phyloP scores from a whole-genome alignment of 2,113 vertebrate species.

The Gymnarchus niloticus region DNA sequence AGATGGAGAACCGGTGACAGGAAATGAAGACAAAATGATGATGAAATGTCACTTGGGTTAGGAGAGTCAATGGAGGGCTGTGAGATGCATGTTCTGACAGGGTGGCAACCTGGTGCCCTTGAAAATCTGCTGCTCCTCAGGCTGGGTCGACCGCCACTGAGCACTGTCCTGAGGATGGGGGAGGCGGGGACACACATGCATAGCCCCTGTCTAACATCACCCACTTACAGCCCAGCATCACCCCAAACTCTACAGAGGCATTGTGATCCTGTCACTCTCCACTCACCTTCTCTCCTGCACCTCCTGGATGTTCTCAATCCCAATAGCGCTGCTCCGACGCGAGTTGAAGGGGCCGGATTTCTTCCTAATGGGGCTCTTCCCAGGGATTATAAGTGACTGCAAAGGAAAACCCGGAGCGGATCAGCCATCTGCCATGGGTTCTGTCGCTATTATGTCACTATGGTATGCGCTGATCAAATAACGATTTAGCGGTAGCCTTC shows the following conservation, averaged over 20 bases:
- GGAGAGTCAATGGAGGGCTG: background rate
- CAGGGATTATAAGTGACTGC: constrained; percentile 91
- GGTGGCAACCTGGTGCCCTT: background rate
- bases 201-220: background rate
- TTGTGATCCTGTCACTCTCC: background rate
- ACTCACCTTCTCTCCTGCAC: constrained; percentile 88
- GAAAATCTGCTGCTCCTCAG: constrained; percentile 6
- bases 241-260: background rate
- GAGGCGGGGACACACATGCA: background rate
- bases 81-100: background rate
- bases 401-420: background rate
- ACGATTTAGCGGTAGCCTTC: background rate
- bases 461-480: background rate
- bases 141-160: background rate
- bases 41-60: background rate
- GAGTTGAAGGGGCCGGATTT: constrained; percentile 88
- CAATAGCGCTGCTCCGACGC: constrained; percentile 88
- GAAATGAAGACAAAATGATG: background rate
- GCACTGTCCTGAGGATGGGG: background rate
- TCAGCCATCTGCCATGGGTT: background rate
- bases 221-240: background rate
- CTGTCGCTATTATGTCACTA: background rate
- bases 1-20: background rate
- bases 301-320: constrained; percentile 96
- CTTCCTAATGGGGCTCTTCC: constrained; percentile 91